These are phyloP conservation scores for Mohoua ochrocephala DNA, from an alignment of 2,113 vertebrate species.

Conservation along the genomic window DNA sequence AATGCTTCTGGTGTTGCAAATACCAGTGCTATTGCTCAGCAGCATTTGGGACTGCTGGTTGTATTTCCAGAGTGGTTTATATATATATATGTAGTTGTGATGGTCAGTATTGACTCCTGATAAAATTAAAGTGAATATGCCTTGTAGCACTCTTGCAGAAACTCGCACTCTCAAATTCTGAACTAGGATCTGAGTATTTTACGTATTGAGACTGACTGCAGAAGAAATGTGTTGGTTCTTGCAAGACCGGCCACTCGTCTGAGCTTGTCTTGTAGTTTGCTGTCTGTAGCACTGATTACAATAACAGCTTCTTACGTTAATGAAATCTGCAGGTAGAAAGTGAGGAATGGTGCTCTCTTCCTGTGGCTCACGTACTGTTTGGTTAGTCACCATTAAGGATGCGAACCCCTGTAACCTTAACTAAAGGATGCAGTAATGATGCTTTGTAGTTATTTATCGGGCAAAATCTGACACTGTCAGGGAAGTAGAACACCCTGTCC, in stretches of 20 bases:
- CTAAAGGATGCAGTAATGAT: not conserved
- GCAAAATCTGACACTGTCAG: not conserved
- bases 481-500: slow-evolving; percentile 22
- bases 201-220: not conserved
- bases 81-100: not conserved
- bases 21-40: not conserved
- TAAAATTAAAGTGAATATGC: not conserved
- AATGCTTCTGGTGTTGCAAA: not conserved
- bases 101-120: not conserved
- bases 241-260: not conserved
- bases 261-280: not conserved
- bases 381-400: not conserved
- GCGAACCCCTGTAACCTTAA: not conserved
- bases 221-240: not conserved
- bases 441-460: not conserved
- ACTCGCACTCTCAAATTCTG: not conserved
- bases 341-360: not conserved
- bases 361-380: not conserved
- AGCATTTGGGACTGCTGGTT: not conserved
- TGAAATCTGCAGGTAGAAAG: not conserved
- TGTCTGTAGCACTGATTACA: not conserved
- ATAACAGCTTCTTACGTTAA: not conserved
- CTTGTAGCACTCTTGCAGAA: not conserved
- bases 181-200: not conserved
- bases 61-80: not conserved